Evolutionary conservation across 2,113 vertebrate genomes (phyloP).

Genomic region (Hymenochirus boettgeri): DNA sequence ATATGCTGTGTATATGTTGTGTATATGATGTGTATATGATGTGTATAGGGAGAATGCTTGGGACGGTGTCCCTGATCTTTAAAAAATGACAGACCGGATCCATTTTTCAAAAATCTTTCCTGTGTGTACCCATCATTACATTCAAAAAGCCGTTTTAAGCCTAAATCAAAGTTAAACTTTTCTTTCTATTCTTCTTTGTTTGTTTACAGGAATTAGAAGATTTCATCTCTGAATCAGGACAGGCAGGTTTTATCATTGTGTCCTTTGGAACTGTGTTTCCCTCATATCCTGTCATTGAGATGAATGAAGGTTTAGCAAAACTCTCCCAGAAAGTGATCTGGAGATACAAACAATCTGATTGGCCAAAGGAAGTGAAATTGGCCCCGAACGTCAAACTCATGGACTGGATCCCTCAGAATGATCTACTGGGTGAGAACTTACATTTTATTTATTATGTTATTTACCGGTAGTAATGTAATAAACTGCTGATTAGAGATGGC

Average conservation of each 20-base stretch:
- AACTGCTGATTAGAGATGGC: too few species aligned
- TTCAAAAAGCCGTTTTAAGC: too few species aligned
- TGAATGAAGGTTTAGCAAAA: slow-evolving; percentile 50
- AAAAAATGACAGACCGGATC: too few species aligned
- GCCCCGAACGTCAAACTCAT: slow-evolving; percentile 47
- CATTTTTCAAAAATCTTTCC: too few species aligned
- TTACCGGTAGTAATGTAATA: too few species aligned
- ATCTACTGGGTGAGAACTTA: slow-evolving; percentile 46
- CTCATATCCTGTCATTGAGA: slow-evolving; percentile 41
- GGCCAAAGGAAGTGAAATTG: slow-evolving; percentile 48
- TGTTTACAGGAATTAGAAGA: slow-evolving; percentile 55
- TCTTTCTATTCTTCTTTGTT: neutral
- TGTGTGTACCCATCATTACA: too few species aligned
- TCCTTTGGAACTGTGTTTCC: slow-evolving; percentile 54
- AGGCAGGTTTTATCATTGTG: slow-evolving; percentile 57
- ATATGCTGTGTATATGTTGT: too few species aligned
- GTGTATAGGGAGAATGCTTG: too few species aligned
- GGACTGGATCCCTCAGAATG: slow-evolving; percentile 52
- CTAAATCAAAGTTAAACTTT: too few species aligned
- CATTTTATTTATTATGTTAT: neutral
- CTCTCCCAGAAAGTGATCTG: slow-evolving; percentile 55
- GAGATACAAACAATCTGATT: slow-evolving; percentile 47
- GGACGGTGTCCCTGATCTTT: too few species aligned
- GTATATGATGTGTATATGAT: too few species aligned
- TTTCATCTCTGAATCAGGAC: slow-evolving; percentile 53